phyloP scores from a whole-genome alignment of 1,140 invertebrate species.

The Nephotettix cincticeps region DNA sequence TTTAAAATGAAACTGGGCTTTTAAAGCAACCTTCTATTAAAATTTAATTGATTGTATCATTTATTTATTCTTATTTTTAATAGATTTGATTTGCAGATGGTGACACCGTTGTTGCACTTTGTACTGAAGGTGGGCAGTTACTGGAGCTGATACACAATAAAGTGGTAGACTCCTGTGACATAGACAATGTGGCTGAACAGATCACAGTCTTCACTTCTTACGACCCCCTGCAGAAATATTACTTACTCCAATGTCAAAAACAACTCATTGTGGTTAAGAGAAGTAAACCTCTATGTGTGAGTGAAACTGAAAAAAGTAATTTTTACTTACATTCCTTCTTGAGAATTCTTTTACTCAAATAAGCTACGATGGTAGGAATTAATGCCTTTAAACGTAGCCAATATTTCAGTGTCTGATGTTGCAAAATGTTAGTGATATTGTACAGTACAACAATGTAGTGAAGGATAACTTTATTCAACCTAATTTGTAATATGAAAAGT shows the following conservation, averaged over 20 bases:
- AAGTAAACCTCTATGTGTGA: background rate
- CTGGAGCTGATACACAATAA: background rate
- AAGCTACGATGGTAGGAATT: background rate
- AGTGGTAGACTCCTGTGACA: background rate
- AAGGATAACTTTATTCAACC: background rate
- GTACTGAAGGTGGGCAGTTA: background rate
- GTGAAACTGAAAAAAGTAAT: background rate
- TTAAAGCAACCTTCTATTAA: too few species aligned
- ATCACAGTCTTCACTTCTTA: background rate
- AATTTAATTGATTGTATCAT: too few species aligned
- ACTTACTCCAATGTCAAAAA: background rate
- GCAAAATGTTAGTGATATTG: background rate
- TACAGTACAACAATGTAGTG: background rate
- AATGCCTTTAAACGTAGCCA: background rate
- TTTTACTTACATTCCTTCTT: background rate
- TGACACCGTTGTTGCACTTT: background rate
- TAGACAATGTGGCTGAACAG: background rate
- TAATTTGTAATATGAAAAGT: background rate
- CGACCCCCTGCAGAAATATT: constrained; percentile 4
- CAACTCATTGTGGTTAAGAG: background rate
- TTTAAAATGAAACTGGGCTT: too few species aligned
- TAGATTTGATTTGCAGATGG: background rate
- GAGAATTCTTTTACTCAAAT: background rate
- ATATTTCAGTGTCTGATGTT: background rate
- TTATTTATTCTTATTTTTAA: too few species aligned